Conservation (phyloP, 2,888 invertebrate genomes). For the Deilephila porcellus region DNA sequence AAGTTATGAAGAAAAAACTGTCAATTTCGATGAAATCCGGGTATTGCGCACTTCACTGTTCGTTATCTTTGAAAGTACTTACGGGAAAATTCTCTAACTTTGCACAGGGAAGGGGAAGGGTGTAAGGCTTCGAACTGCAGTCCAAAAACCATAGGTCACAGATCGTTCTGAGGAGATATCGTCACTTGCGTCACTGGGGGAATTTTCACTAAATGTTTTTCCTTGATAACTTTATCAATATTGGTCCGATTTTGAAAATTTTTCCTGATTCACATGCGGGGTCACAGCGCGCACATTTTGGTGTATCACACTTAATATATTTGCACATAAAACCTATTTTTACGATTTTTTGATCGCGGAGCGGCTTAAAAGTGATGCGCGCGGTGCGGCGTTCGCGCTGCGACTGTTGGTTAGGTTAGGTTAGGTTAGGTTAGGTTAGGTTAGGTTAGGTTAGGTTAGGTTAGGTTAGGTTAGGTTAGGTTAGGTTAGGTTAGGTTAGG, state of each 20-base stretch:
- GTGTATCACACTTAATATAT: constrained; percentile 11
- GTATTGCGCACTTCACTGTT: no score
- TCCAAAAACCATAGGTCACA: no score
- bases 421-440: constrained; percentile 33
- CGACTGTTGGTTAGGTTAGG: constrained; percentile 25
- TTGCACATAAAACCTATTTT: background rate
- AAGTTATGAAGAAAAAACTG: no score
- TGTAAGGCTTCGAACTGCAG: no score
- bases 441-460: constrained; percentile 38
- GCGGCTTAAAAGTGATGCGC: no score
- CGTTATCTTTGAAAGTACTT: no score
- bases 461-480: constrained; percentile 34
- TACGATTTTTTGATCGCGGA: no score
- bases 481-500: constrained; percentile 42
- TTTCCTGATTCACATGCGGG: background rate
- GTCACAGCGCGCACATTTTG: background rate
- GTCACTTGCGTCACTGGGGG: background rate
- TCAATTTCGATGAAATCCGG: no score
- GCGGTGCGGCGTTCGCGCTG: no score
- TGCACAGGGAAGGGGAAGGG: no score
- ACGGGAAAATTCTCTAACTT: no score
- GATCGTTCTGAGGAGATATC: background rate
- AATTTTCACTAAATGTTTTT: background rate
- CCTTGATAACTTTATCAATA: background rate
- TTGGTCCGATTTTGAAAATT: constrained; percentile 28